Base-by-base conservation (phyloP, 2,888 invertebrate species). In the Tetheella fluctuosa region DNA sequence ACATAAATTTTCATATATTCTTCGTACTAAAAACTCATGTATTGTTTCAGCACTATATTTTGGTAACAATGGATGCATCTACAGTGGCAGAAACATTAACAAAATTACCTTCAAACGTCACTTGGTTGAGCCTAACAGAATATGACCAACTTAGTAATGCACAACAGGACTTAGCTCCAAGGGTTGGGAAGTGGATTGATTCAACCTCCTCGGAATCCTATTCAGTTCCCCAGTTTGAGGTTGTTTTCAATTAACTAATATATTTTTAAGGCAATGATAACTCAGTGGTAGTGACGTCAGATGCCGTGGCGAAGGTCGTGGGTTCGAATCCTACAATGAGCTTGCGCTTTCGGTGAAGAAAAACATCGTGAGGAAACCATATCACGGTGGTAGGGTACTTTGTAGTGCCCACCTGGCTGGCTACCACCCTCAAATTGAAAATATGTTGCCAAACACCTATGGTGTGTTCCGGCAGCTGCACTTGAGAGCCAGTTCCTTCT, bases 91-190 rank as follows among this genome's bases (percentile, higher is more conserved):
- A 89, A 1, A 67, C 83, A 17, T 65, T 93, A 5, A 60, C 70
- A 1, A 73, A 77, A 12, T 81, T 84, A 52, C 76, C 81, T 1
- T 85, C 87, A 0, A 92, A 92, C 65, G 80, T 87, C 12, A 91
- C 90, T 0, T 93, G 92, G 92, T 71, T 92, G 12, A 92, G 90
- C 65, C 69, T 92, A 13, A 83, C 87, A 0, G 77, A 89, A 28
- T 86, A 84, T 65, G 87, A 88, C 10, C 77, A 79, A 54, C 64
- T 91, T n/a, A 80, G 80, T 42, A 79, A 81, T 34, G 71, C 81
- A 0, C 84, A 86, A 57, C 83, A 89, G 63, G 75, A 77, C 52
- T 68, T 93, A 20, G 82, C 83, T 0, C 75, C 83, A 1, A 82
- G 90, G 63, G 89, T 91, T 1, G 86, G 86, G 2, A 83, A 81